These are phyloP conservation scores for Pseudococcus longispinus DNA, from an alignment of 2,888 invertebrate species.

Conservation along the genomic window DNA sequence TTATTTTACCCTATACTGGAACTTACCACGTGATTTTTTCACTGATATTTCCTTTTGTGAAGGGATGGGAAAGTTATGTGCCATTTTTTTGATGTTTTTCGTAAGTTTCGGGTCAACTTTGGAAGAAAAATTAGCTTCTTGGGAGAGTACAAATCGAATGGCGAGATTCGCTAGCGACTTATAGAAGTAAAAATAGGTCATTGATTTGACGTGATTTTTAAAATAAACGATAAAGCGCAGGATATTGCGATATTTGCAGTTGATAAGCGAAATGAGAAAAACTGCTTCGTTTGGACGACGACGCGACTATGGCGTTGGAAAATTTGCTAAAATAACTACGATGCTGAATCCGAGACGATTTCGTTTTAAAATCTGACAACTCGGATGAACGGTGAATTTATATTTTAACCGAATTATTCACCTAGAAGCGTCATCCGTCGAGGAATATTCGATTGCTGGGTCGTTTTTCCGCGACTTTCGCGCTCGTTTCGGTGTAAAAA, in stretches of 20 bases:
- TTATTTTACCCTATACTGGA: too few species aligned
- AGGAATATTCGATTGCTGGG: neutral
- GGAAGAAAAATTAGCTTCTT: too few species aligned
- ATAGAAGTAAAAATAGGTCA: neutral
- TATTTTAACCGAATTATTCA: neutral
- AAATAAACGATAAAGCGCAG: neutral
- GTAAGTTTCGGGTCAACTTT: too few species aligned
- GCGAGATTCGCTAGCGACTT: too few species aligned
- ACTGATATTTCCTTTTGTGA: too few species aligned
- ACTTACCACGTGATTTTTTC: too few species aligned
- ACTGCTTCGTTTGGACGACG: neutral
- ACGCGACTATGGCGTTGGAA: neutral
- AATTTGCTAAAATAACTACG: neutral
- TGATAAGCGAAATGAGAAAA: neutral
- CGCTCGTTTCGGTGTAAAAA: neutral
- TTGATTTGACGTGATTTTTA: neutral
- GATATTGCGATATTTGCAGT: neutral
- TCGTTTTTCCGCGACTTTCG: neutral
- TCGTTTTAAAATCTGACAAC: neutral
- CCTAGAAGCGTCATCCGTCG: neutral
- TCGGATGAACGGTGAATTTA: neutral
- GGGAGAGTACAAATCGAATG: too few species aligned
- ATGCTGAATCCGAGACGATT: neutral
- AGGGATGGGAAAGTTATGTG: too few species aligned
- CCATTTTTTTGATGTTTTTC: too few species aligned